These are phyloP conservation scores for Paguma larvata DNA, from an alignment of 2,797 vertebrate species.

Conservation along the genomic window DNA sequence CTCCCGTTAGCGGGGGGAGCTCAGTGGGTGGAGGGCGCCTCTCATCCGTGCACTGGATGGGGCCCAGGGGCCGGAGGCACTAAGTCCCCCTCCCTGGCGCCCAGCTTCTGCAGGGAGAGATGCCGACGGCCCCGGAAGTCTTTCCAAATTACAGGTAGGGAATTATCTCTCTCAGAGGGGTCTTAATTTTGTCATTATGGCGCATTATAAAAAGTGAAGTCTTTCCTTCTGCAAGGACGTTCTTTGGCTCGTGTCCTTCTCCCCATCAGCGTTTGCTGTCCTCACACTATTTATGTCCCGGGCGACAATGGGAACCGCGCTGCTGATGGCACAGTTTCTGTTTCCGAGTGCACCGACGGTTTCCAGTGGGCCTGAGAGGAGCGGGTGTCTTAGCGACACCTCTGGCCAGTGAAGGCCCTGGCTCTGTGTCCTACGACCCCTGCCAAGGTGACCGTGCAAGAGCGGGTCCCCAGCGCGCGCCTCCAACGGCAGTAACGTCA, in stretches of 20 bases:
- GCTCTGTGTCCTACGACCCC: background rate
- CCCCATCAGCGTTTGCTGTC: slow-evolving; percentile 84
- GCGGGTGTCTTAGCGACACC: slow-evolving; percentile 20
- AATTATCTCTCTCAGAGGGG: slow-evolving; percentile 74
- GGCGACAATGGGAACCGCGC: slow-evolving; percentile 81
- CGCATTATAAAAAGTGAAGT: slow-evolving; percentile 80
- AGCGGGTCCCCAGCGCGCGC: rapidly evolving
- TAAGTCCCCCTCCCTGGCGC: background rate
- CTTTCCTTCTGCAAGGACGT: slow-evolving; percentile 85
- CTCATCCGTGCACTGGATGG: rapidly evolving
- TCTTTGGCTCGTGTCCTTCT: slow-evolving; percentile 71
- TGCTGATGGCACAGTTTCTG: slow-evolving; percentile 81
- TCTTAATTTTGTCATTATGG: slow-evolving; percentile 78
- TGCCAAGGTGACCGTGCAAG: rapidly evolving
- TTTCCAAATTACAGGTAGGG: slow-evolving; percentile 27
- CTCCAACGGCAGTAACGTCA: rapidly evolving
- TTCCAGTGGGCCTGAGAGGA: slow-evolving; percentile 52
- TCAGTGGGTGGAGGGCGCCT: rapidly evolving
- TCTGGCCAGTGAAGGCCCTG: background rate
- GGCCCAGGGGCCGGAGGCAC: background rate
- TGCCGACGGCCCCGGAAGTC: background rate
- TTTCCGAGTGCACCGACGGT: slow-evolving; percentile 74
- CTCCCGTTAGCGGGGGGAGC: background rate
- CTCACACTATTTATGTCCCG: slow-evolving; percentile 78
- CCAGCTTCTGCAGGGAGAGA: background rate